Evolutionary conservation across 2,888 invertebrate species (phyloP).

Genomic region (Thecophora atra): DNA sequence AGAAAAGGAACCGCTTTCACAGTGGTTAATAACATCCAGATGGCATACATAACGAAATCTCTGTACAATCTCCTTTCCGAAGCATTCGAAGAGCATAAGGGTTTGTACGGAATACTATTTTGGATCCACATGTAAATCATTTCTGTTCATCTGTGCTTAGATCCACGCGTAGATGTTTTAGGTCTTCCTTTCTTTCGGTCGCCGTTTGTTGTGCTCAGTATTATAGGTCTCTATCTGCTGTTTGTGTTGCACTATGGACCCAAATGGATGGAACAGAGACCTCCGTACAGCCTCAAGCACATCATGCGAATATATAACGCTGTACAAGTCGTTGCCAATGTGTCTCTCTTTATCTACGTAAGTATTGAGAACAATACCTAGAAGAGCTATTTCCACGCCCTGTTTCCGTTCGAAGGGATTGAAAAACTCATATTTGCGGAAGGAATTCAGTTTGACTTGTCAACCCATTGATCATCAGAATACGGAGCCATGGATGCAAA

Average conservation of each 20-base stretch:
- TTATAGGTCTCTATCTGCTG: conserved; percentile 73
- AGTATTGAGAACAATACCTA: conserved; percentile 38
- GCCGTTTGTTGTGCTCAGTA: conserved; percentile 70
- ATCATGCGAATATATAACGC: conserved; percentile 75
- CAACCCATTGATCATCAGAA: conserved; percentile 55
- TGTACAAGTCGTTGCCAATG: conserved; percentile 66
- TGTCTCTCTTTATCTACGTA: conserved; percentile 44
- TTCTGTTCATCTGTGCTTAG: conserved; percentile 39
- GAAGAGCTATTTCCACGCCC: background rate
- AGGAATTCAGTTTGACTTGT: conserved; percentile 57
- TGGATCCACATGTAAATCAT: background rate
- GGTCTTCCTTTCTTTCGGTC: conserved; percentile 74
- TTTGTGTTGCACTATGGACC: conserved; percentile 79
- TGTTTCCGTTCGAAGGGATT: conserved; percentile 46
- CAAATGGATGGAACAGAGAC: conserved; percentile 73
- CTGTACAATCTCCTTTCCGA: conserved; percentile 49
- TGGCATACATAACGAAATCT: conserved; percentile 53
- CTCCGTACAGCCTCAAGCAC: conserved; percentile 72
- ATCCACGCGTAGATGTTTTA: conserved; percentile 68
- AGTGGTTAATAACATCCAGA: conserved; percentile 33
- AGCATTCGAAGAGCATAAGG: conserved; percentile 48
- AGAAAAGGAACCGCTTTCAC: too few relatives aligned
- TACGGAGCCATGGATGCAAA: conserved; percentile 62
- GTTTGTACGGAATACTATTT: conserved; percentile 36
- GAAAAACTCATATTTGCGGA: conserved; percentile 49